These are phyloP conservation scores for Melozone crissalis DNA, from an alignment of 2,113 vertebrate genomes.

Conservation along the genomic window DNA sequence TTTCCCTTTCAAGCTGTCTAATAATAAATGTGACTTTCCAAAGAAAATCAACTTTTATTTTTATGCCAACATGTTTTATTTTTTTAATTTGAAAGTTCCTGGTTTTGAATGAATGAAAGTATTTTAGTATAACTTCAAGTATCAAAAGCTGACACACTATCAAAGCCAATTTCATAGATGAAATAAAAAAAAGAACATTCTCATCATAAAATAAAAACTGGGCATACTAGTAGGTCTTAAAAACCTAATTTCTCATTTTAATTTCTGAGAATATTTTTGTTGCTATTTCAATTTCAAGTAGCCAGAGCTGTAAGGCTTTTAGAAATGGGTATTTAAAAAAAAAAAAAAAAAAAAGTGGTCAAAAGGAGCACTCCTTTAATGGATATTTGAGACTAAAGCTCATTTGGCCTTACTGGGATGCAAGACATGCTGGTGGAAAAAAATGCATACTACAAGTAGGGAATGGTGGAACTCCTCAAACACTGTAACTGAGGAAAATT, in stretches of 20 bases:
- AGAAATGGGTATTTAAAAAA: not conserved
- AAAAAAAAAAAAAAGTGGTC: not conserved
- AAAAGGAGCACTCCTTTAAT: not conserved
- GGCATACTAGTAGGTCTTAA: not conserved
- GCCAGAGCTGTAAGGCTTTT: not conserved
- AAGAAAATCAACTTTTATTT: not conserved
- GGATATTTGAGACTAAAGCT: not conserved
- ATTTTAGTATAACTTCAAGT: not conserved
- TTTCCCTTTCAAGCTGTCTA: not conserved
- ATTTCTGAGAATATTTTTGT: constrained; percentile 11
- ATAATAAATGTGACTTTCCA: not conserved
- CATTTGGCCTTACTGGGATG: not conserved
- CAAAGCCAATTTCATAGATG: not conserved
- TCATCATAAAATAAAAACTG: not conserved
- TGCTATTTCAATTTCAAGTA: not conserved
- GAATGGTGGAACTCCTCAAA: not conserved
- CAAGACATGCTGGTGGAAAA: not conserved
- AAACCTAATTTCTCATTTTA: not conserved
- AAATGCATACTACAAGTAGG: not conserved
- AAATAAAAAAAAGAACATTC: not conserved
- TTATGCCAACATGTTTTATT: not conserved
- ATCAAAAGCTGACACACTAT: not conserved
- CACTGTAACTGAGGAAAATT: not conserved
- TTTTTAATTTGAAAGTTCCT: not conserved
- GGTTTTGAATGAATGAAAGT: not conserved